These are phyloP conservation scores for Caracal caracal DNA, from an alignment of 2,113 vertebrate genomes.

Conservation along the genomic window DNA sequence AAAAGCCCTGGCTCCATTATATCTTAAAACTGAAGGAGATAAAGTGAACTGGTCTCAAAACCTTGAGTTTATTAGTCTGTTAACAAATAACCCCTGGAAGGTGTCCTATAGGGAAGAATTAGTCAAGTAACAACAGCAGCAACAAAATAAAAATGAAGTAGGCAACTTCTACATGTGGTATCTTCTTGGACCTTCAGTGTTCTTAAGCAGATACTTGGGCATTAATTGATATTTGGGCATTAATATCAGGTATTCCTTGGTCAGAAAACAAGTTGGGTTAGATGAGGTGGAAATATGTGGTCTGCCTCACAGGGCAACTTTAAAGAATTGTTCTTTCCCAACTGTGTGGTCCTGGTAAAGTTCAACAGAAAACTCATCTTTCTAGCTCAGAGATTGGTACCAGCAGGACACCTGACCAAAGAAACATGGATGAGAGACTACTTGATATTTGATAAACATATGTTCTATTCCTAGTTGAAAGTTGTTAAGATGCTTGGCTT, in stretches of 20 bases:
- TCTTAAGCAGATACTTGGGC: not conserved
- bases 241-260: not conserved
- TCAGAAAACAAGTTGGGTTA: not conserved
- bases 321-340: not conserved
- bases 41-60: slow-evolving; percentile 25
- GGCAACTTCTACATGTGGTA: not conserved
- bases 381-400: not conserved
- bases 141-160: not conserved
- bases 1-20: slow-evolving; percentile 44
- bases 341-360: not conserved
- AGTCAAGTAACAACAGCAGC: not conserved
- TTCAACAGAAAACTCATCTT: not conserved
- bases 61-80: slow-evolving; percentile 34
- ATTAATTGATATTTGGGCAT: not conserved
- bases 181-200: not conserved
- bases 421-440: not conserved
- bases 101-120: not conserved
- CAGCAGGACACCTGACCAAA: not conserved
- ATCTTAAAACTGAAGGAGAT: slow-evolving; percentile 58
- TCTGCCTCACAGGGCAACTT: not conserved
- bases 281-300: not conserved
- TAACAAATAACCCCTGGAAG: not conserved
- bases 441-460: not conserved
- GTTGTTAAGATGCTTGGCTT: not conserved
- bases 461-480: not conserved